phyloP scores from a whole-genome alignment of 2,113 vertebrate species.

The Cryptotis parvus region DNA sequence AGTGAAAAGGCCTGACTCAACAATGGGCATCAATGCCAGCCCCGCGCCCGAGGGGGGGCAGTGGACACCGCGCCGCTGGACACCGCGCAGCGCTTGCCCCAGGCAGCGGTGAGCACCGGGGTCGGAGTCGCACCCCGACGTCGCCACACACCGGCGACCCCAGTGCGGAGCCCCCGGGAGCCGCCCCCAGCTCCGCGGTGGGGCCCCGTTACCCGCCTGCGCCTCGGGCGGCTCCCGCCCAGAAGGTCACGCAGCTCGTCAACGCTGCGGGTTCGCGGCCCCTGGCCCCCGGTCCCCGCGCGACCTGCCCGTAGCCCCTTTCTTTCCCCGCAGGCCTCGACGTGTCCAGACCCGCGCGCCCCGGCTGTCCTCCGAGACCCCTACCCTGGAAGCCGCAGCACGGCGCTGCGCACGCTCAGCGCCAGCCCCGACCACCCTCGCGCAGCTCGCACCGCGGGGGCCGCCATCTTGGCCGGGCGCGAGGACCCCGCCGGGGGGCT shows the following conservation, averaged over 20 bases:
- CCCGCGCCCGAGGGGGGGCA: background rate
- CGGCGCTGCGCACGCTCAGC: rapidly evolving
- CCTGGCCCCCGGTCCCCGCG: background rate
- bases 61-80: background rate
- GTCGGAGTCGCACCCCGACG: too few species aligned
- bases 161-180: background rate
- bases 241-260: background rate
- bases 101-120: background rate
- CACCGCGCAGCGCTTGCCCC: background rate
- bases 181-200: background rate
- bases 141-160: background rate
- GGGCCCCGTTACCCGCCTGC: background rate
- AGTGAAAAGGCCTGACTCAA: slow-evolving; percentile 64
- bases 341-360: background rate
- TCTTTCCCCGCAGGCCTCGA: background rate
- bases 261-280: background rate
- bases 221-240: too few species aligned
- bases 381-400: slow-evolving; percentile 82
- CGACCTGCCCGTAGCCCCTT: background rate
- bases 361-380: background rate
- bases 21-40: slow-evolving; percentile 17
- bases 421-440: background rate
- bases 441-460: slow-evolving; percentile 64
- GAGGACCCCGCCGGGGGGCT: slow-evolving; percentile 77
- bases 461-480: slow-evolving; percentile 90